phyloP scores from a whole-genome alignment of 2,797 vertebrate species.

The Smutsia temminckii region DNA sequence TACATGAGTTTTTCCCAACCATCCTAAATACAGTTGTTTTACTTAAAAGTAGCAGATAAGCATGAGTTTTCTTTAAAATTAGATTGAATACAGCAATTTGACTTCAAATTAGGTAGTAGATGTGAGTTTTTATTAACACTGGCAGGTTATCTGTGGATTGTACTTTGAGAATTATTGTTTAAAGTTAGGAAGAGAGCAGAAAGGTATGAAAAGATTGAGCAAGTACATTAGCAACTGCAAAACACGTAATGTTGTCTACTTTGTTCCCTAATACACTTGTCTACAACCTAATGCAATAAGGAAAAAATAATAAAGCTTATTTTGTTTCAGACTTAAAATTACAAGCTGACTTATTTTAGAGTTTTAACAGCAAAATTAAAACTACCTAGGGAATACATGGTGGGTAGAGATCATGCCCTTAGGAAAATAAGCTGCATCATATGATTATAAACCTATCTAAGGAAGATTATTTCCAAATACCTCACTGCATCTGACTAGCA shows the following conservation, averaged over 20 bases:
- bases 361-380: conserved; percentile 8
- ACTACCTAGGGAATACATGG: neutral
- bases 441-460: conserved; percentile 2
- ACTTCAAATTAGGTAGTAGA: neutral
- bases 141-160: neutral
- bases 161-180: neutral
- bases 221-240: neutral
- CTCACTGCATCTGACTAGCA: conserved; percentile 19
- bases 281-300: neutral
- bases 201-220: neutral
- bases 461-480: conserved; percentile 2
- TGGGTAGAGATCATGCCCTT: neutral
- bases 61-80: conserved; percentile 4
- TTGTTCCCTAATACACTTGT: neutral
- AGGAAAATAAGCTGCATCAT: neutral
- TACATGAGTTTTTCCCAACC: neutral
- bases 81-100: neutral
- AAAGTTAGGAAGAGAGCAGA: neutral
- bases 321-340: conserved; percentile 33
- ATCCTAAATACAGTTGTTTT: neutral
- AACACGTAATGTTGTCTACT: neutral
- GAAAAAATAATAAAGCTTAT: neutral
- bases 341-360: conserved; percentile 26
- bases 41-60: neutral
- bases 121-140: neutral